Conservation (phyloP, 64 coral and sea anemone genomes). For the Anthopleura sola region DNA sequence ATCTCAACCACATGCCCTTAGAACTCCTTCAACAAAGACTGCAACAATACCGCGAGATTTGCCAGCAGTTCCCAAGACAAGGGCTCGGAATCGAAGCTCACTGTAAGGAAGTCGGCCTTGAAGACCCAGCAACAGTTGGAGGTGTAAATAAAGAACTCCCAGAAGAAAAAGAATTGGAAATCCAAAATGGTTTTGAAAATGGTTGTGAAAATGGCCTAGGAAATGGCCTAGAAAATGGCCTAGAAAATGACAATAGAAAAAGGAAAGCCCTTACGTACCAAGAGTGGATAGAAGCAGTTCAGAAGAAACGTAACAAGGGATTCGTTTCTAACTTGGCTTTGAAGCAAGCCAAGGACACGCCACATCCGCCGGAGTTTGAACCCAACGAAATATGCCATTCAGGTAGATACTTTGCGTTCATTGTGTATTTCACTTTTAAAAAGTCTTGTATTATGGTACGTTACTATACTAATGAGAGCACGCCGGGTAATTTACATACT, state of each 20-base stretch:
- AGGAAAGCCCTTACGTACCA: not conserved
- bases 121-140: conserved; percentile 38
- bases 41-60: conserved; percentile 48
- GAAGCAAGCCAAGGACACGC: conserved; percentile 36
- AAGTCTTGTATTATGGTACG: too few relatives aligned
- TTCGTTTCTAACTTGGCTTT: conserved; percentile 10
- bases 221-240: not conserved
- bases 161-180: not conserved
- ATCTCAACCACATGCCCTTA: conserved; percentile 46
- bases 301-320: conserved; percentile 32
- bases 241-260: not conserved
- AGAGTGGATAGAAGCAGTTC: conserved; percentile 44
- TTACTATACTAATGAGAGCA: too few relatives aligned
- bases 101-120: conserved; percentile 68
- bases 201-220: too few relatives aligned
- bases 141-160: conserved; percentile 17
- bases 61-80: conserved; percentile 45
- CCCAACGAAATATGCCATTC: conserved; percentile 27
- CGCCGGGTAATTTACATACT: too few relatives aligned
- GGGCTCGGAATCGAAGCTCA: conserved; percentile 65
- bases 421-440: too few relatives aligned
- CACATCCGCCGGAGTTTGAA: conserved; percentile 30
- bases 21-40: conserved; percentile 46
- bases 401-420: not conserved
- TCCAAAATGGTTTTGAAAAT: conserved; percentile 2